Conservation (phyloP, 1,140 invertebrate genomes). For the Leguminivora glycinivorella region DNA sequence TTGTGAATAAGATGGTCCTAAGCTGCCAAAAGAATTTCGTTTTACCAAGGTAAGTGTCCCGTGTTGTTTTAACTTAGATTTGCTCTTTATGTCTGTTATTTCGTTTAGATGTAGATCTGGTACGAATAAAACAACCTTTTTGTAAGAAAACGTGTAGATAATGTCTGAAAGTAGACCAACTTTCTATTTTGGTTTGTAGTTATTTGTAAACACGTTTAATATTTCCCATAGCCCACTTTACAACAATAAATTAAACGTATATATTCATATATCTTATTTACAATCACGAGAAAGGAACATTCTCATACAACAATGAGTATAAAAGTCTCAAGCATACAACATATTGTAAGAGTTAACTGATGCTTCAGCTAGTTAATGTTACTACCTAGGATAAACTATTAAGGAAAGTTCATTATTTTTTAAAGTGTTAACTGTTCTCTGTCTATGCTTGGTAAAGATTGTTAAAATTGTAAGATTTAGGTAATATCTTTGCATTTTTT, state of each 20-base stretch:
- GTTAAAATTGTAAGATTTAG: too few species aligned
- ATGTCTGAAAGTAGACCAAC: conserved; percentile 5
- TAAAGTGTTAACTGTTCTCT: too few species aligned
- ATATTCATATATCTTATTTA: neutral
- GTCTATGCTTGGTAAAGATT: too few species aligned
- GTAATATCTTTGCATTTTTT: too few species aligned
- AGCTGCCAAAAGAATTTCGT: conserved; percentile 13
- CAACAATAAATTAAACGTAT: neutral
- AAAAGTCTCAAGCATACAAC: neutral
- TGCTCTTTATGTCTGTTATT: neutral
- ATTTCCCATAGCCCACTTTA: conserved; percentile 1
- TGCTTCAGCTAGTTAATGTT: too few species aligned
- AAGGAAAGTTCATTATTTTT: too few species aligned
- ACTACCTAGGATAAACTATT: too few species aligned
- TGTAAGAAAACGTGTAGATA: neutral
- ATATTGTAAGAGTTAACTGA: too few species aligned
- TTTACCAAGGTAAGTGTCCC: conserved; percentile 12
- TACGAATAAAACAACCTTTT: neutral
- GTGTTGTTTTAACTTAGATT: conserved; percentile 5
- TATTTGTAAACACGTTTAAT: conserved; percentile 22
- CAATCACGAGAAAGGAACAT: neutral
- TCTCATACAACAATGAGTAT: neutral
- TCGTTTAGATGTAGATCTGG: neutral
- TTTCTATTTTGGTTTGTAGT: conserved; percentile 8
- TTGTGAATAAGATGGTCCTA: conserved; percentile 34